Percentiles rank a stretch among this genome's conserved stretches.
Conservation (phyloP, 2,113 vertebrate genomes). For the Gymnocephalus cernua region DNA sequence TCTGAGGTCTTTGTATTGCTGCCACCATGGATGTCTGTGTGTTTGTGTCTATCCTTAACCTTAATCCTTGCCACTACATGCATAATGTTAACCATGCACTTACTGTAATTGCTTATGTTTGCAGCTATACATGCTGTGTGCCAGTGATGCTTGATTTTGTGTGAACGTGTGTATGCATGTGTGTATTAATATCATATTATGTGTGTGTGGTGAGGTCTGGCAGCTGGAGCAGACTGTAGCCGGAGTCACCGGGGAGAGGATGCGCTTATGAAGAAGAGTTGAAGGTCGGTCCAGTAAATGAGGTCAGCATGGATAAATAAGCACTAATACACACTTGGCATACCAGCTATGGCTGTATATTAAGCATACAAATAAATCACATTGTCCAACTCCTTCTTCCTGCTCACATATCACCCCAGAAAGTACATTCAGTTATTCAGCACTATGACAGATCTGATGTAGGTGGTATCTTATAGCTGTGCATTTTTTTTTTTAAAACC, state of each 20-base stretch:
- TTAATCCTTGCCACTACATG: constrained; percentile 24
- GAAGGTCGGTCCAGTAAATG: constrained; percentile 81
- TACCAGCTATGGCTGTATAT: constrained; percentile 11
- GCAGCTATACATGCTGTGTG: constrained; percentile 28
- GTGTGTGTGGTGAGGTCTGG: constrained; percentile 52
- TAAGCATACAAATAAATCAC: constrained; percentile 16
- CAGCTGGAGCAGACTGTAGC: constrained; percentile 73
- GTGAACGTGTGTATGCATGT: constrained; percentile 20
- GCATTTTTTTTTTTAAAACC: constrained; percentile 9
- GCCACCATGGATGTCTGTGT: constrained; percentile 22
- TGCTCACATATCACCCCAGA: constrained; percentile 9
- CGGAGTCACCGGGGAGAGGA: constrained; percentile 74
- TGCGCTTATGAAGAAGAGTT: constrained; percentile 77
- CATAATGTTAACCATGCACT: constrained; percentile 29
- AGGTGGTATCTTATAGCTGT: constrained; percentile 49
- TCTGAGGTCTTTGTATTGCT: constrained; percentile 52
- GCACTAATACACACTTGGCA: constrained; percentile 60
- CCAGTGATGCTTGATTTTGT: constrained; percentile 24
- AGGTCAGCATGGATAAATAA: constrained; percentile 80
- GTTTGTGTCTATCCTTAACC: constrained; percentile 16
- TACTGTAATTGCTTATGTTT: constrained; percentile 56
- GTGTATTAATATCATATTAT: constrained; percentile 36
- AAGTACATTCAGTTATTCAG: constrained; percentile 31
- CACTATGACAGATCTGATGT: constrained; percentile 39
- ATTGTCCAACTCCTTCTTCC: constrained; percentile 15